These are phyloP conservation scores for Alauda arvensis DNA, from an alignment of 2,797 vertebrate species.

Conservation along the genomic window DNA sequence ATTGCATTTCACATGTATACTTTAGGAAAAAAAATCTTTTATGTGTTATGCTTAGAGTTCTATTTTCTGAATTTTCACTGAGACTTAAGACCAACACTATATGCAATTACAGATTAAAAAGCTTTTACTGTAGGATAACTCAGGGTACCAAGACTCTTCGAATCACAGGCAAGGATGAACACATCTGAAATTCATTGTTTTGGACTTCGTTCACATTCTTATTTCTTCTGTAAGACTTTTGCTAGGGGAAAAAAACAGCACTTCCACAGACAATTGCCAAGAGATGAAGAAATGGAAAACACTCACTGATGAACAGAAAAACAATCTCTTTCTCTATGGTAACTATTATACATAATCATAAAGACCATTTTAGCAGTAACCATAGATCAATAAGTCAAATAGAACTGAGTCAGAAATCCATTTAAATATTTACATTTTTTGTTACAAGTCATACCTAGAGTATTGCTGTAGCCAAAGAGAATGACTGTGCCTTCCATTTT, in stretches of 20 bases:
- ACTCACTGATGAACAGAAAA: constrained; percentile 7
- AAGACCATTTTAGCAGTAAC: background rate
- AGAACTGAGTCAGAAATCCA: constrained; percentile 39
- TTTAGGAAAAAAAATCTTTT: constrained; percentile 1
- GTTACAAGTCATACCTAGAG: constrained; percentile 15
- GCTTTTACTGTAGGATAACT: constrained; percentile 17
- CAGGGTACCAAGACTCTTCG: constrained; percentile 21
- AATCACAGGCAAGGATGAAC: constrained; percentile 7
- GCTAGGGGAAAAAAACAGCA: background rate
- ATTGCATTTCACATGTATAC: constrained; percentile 30
- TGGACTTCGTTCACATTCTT: background rate
- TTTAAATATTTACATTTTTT: constrained; percentile 47
- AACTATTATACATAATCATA: constrained; percentile 36
- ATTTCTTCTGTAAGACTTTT: background rate
- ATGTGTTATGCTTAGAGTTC: constrained; percentile 4
- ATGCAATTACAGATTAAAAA: constrained; percentile 30
- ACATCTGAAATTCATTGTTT: background rate
- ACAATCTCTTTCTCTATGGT: constrained; percentile 33
- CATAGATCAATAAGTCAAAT: constrained; percentile 28
- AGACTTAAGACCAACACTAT: constrained; percentile 43
- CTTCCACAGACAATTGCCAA: constrained; percentile 47
- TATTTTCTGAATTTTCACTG: constrained; percentile 26
- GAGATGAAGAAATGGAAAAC: constrained; percentile 56
- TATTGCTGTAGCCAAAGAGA: background rate
- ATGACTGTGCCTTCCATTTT: constrained; percentile 34